Conservation (phyloP, 2,113 vertebrate genomes). For the Oophaga pumilio region DNA sequence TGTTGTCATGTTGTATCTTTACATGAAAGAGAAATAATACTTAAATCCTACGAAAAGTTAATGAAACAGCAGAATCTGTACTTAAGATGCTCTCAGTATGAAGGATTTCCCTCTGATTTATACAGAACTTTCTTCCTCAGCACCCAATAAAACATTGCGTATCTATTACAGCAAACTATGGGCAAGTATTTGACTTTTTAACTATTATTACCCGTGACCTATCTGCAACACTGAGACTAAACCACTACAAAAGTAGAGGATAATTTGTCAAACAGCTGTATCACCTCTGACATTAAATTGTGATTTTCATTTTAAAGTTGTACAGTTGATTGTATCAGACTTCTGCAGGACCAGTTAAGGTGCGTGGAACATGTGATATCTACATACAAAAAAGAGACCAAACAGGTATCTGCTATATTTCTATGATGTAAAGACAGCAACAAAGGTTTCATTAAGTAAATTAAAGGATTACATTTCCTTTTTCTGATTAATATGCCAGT, state of each 20-base stretch:
- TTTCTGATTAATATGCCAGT: too few species aligned
- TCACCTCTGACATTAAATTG: background rate
- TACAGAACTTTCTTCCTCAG: background rate
- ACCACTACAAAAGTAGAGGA: background rate
- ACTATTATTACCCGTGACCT: background rate
- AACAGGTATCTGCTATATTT: background rate
- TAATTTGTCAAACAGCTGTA: background rate
- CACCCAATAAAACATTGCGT: background rate
- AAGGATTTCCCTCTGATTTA: background rate
- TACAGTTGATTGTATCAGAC: background rate
- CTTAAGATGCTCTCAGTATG: background rate
- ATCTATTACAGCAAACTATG: background rate
- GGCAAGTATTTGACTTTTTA: background rate
- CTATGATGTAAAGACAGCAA: background rate
- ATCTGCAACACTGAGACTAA: background rate
- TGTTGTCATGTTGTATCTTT: background rate
- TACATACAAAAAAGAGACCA: background rate
- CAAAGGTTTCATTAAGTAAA: background rate
- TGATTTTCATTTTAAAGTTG: background rate
- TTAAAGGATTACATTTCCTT: too few species aligned
- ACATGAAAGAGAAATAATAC: background rate
- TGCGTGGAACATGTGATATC: background rate
- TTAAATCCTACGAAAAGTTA: background rate
- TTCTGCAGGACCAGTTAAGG: background rate
- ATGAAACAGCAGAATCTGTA: background rate